Evolutionary conservation across 1,140 invertebrate species (phyloP), one percentile per base, ranked within the genome.

Genomic region (Polyergus mexicanus): DNA sequence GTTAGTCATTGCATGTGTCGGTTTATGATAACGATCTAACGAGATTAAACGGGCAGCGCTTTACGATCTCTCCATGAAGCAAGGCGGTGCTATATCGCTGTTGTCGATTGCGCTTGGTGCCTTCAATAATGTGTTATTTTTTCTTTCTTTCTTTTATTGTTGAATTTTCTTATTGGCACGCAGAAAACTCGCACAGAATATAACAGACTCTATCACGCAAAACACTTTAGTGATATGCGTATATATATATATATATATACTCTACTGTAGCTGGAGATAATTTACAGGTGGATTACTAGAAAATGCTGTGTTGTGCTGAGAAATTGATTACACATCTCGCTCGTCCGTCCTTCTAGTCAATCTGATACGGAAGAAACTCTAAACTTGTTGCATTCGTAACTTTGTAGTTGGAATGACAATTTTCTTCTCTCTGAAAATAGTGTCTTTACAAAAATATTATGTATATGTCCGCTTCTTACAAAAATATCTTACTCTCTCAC

Each of bases 1-100:
- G 78, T 72, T 77, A 56, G 25, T 66, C 54, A 54, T 87, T 76
- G 60, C 78, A 83, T 83, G 78, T 83, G 68, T 71, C 78, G 78
- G 78, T 83, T 74, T 74, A 60, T 83, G 54, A 60, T 47, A 47
- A 74, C 66, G 68, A 83, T 74, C 68, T 83, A 83, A 83, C 78
- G 78, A 83, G 78, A 83, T 83, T 44, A 81, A 44, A 74, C 66
- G 78, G 68, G 47, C 38, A 81, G 22, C 66, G 38, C 51, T 81
- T 71, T 71, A 60, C 22, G 47, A 80, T 81, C 35, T 54, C 47
- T n/a, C 22, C 28, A 35, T 16, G 22, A 41, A 7, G 54, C 38
- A 35, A 58, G 66, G 60, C 66, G 28, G 22, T 62, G 7, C 38
- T 68, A 28, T 68, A 28, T 85, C 51, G n/a, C 35, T 80, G 38